Base-by-base conservation (phyloP, 2,888 invertebrate species). In the Paralinhomoeus sp. region DNA sequence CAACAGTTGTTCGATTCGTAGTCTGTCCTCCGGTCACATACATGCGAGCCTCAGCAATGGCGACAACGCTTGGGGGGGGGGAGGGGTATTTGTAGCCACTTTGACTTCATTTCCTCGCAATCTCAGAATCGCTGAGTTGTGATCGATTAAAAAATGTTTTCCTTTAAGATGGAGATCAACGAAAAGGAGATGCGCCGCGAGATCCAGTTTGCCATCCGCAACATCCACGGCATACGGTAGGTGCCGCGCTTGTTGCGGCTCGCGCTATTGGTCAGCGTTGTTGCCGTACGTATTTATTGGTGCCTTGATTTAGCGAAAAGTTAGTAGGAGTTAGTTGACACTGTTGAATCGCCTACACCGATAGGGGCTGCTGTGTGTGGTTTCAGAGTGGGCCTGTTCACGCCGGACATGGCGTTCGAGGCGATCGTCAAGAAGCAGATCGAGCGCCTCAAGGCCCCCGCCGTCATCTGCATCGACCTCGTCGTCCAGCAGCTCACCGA, bases 351-450 rank as follows among this genome's bases (percentile, higher is more conserved):
- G n/a, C n/a, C n/a, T n/a, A n/a, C n/a, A n/a, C n/a, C n/a, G n/a
- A n/a, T n/a, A n/a, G n/a, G n/a, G n/a, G n/a, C n/a, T n/a, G n/a
- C n/a, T 36, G 36, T 15, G 7, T 18, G n/a, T n/a, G 18, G 22
- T 49, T 72, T 97, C 56, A 72, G 85, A 70, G 84, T 93, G 53
- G 97, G 97, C 62, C 73, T 99, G 48, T 99, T 99, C 69, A 99
- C 97, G 27, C 97, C 97, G 12, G 97, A 99, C 67, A 91, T 93
- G 89, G 97, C 97, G 44, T 99, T 99, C 66, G 97, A 99, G 67
- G 91, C 91, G 45, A 97, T 97, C 61, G 97, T 97, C 36, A 97
- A 97, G 70, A 87, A 87, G 64, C 97, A 99, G 71, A 97, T 99
- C 22, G 24, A 13, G 1, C 21, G 84, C 54, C 74, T 93, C 60